Base-by-base conservation (phyloP, 2,113 vertebrate genomes). In the Ophthalmolycus amberensis region DNA sequence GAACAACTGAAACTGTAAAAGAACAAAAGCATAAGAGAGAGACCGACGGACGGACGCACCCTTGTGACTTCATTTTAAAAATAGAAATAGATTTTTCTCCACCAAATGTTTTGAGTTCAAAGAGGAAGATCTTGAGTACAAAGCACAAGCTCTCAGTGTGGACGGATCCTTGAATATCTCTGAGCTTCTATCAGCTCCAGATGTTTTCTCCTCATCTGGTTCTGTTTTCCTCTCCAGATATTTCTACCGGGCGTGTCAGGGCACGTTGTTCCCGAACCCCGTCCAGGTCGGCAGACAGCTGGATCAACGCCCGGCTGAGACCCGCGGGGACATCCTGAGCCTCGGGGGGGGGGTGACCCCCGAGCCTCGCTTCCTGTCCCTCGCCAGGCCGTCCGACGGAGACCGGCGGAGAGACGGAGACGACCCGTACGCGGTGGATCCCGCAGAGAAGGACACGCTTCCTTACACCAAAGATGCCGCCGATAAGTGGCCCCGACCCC, bases 231-330 rank as follows among this genome's bases (percentile, higher is more conserved):
- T 79, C 79, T 92, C 48, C 91, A 99, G 98, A 88, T 97, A 97
- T 91, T 96, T 98, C 76, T 97, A 97, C 95, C 95, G 95, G 94
- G 96, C 95, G 52, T 95, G 98, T 89, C 98, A 97, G 90, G 97
- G 97, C 73, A 96, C 96, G 0, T 84, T 99, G 2, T 98, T 96
- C 83, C 97, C 98, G 65, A 97, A 95, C 9, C 96, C 95, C 0
- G 95, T 97, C 67, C 98, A 98, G 69, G 91, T 96, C n/a, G 97
- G 96, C n/a, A 94, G 96, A 64, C 97, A 97, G 89, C 38, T 96
- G 83, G 96, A 97, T 85, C 96, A 90, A 81, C 90, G 95, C 7
- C 81, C 91, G 0, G 75, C 87, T 10, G 93, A 94, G 79, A 90
- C 85, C 14, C 94, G 92, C 69, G 89, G 85, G 72, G 95, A 91